Base-by-base conservation (phyloP, 2,113 vertebrate species). In the Larimichthys polyactis region DNA sequence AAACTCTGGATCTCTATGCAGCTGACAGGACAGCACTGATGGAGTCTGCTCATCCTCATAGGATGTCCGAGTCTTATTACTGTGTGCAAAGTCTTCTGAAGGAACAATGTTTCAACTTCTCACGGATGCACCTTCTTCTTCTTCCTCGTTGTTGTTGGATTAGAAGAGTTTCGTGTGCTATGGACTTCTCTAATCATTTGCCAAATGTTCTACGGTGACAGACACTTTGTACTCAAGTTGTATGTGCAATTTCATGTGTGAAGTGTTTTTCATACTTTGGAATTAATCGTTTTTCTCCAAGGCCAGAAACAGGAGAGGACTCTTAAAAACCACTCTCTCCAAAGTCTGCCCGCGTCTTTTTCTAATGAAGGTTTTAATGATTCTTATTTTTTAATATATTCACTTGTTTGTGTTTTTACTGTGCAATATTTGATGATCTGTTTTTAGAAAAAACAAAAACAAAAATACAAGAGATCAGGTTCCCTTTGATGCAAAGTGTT, bases 341-440 rank as follows among this genome's bases (percentile, higher is more conserved):
- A 46, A 78, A 72, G 60, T 55, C 15, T 69, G 46, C 69, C 60
- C 62, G 71, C 29, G 58, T 78, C 6, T 51, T 91, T 85, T 83
- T 48, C 44, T 19, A 78, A 71, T 78, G 69, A 75, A 55, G n/a
- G 15, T 79, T 77, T 75, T 40, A 19, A 75, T 63, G 57, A 74
- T 40, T 77, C 63, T 46, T 74, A 16, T 71, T 85, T 74, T 88
- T 55, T 71, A 74, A 57, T 62, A 58, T 87, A 81, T 86, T 82
- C 6, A 76, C 15, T 52, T 86, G 22, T 85, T 54, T 81, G 52
- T 89, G 70, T 89, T 91, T 94, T 84, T 89, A 91, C 66, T 80
- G 89, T 92, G 89, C 88, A 93, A 93, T 93, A 93, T 85, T 82
- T 90, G 73, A 78, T 84, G 58, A 20, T 79, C 46, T 54, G 40